Conservation (phyloP, 2,797 vertebrate species). For the Onychomys torridus region DNA sequence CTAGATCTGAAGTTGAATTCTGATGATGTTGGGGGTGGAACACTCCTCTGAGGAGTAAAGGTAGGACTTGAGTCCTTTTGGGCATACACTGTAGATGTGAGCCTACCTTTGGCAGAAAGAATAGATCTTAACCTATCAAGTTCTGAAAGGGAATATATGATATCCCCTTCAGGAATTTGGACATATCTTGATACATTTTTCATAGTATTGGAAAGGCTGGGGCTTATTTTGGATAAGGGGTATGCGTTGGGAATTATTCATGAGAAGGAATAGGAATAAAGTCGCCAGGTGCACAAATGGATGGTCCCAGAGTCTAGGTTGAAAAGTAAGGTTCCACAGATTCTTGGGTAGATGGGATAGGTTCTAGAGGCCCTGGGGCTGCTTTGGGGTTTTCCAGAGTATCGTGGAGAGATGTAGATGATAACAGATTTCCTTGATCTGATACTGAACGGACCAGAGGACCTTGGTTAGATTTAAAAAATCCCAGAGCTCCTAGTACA, state of each 20-base stretch:
- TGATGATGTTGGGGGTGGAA: neutral
- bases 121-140: neutral
- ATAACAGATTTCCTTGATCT: neutral
- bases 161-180: too few relatives aligned
- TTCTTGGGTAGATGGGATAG: neutral
- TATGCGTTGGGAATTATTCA: too few relatives aligned
- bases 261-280: neutral
- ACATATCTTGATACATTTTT: neutral
- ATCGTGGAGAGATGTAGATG: neutral
- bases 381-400: neutral
- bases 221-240: neutral
- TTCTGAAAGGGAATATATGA: too few relatives aligned
- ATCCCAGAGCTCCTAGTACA: accelerated
- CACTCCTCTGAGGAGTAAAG: neutral
- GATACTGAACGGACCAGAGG: neutral
- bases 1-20: neutral
- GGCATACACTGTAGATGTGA: too few relatives aligned
- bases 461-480: neutral
- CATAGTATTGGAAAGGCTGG: neutral
- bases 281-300: neutral
- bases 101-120: neutral
- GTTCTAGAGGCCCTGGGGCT: neutral
- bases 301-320: neutral
- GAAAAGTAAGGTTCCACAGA: neutral
- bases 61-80: neutral